These are phyloP conservation scores for Cantharis nigra DNA, from an alignment of 2,888 invertebrate genomes.

Conservation along the genomic window DNA sequence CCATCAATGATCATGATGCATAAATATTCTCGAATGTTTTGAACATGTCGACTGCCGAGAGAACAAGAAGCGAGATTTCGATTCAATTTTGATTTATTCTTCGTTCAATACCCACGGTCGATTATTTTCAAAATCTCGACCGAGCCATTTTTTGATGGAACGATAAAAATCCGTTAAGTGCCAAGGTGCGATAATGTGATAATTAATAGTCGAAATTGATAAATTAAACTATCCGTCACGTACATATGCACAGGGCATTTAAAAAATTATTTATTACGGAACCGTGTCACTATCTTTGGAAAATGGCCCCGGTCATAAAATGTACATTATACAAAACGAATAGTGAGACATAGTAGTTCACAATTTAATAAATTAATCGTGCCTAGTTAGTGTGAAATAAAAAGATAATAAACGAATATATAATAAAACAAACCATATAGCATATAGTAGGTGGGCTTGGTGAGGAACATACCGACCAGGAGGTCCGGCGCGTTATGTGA, in stretches of 20 bases:
- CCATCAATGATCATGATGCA: slow-evolving; percentile 48
- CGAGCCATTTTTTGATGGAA: neutral
- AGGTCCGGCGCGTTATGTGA: slow-evolving; percentile 56
- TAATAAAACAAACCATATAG: slow-evolving; percentile 49
- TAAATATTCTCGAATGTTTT: slow-evolving; percentile 35
- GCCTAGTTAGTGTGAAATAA: slow-evolving; percentile 50
- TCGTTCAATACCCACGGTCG: neutral
- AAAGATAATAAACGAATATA: slow-evolving; percentile 46
- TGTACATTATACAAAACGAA: slow-evolving; percentile 41
- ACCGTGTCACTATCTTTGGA: neutral
- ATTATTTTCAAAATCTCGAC: neutral
- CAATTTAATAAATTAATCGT: slow-evolving; percentile 52
- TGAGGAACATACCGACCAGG: slow-evolving; percentile 51
- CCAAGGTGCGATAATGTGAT: neutral
- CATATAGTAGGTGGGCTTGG: slow-evolving; percentile 51
- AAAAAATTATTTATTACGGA: neutral
- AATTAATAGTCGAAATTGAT: neutral
- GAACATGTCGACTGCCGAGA: slow-evolving; percentile 5
- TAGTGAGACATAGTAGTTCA: slow-evolving; percentile 44
- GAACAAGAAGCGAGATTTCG: neutral
- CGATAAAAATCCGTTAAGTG: neutral
- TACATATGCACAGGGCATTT: neutral
- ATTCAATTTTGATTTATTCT: neutral
- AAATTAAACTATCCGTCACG: neutral
- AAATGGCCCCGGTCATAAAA: slow-evolving; percentile 8